These are phyloP conservation scores for Limonius californicus DNA, from an alignment of 1,140 invertebrate species.

Conservation along the genomic window DNA sequence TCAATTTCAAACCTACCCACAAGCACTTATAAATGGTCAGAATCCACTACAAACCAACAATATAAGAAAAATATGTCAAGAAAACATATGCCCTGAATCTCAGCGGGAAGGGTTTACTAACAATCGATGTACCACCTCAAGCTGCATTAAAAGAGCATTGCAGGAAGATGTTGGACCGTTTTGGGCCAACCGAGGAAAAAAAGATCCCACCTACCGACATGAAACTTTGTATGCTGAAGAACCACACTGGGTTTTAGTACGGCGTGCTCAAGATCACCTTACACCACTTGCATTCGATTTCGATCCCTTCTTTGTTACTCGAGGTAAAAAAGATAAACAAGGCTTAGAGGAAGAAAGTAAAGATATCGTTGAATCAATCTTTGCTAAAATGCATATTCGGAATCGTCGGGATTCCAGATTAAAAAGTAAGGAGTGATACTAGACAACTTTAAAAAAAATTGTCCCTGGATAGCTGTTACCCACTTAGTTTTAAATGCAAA, in stretches of 20 bases:
- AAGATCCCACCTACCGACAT: slow-evolving; percentile 28
- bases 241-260: slow-evolving; percentile 36
- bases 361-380: background rate
- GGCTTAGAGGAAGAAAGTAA: background rate
- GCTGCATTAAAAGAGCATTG: slow-evolving; percentile 29
- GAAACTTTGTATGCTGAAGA: slow-evolving; percentile 34
- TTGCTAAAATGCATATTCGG: background rate
- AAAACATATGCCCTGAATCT: background rate
- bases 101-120: background rate
- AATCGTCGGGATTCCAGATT: background rate
- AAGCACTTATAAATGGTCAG: background rate
- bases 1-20: background rate
- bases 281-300: slow-evolving; percentile 6
- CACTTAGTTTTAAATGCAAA: no score
- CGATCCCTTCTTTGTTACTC: slow-evolving; percentile 35
- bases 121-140: background rate
- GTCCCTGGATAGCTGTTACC: no score
- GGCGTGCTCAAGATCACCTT: slow-evolving; percentile 23
- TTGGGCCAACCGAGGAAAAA: slow-evolving; percentile 44
- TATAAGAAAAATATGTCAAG: background rate
- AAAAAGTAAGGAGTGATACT: background rate
- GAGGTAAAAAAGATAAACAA: slow-evolving; percentile 30
- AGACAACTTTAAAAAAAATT: no score
- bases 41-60: no score
- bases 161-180: slow-evolving; percentile 40